Conservation (phyloP, 1,140 invertebrate genomes). For the Phocides pigmalion region DNA sequence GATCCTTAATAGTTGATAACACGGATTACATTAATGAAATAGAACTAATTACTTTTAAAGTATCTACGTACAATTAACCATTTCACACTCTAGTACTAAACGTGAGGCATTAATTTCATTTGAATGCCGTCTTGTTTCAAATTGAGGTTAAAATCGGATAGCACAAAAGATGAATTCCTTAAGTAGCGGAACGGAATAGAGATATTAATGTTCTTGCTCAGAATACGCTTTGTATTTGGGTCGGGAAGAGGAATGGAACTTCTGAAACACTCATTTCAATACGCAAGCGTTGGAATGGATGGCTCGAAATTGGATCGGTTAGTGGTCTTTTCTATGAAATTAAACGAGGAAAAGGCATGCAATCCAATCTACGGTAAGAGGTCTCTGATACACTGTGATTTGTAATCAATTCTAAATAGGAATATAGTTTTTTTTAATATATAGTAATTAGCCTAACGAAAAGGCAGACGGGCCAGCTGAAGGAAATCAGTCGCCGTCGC, state of each 20-base stretch:
- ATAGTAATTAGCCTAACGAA: no score
- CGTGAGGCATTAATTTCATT: constrained; percentile 19
- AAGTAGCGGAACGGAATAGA: constrained; percentile 29
- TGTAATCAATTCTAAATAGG: no score
- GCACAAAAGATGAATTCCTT: constrained; percentile 33
- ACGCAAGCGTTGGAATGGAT: constrained; percentile 19
- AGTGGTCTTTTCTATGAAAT: background rate
- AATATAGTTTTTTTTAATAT: no score
- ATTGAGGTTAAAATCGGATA: constrained; percentile 31
- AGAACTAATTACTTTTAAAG: constrained; percentile 19
- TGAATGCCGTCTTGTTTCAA: constrained; percentile 16
- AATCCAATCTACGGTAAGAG: no score
- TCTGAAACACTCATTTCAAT: constrained; percentile 17
- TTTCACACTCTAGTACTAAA: constrained; percentile 13
- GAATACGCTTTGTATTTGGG: constrained; percentile 29
- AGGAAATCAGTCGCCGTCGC: no score
- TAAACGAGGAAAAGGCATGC: no score
- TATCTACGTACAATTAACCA: constrained; percentile 1
- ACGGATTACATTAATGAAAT: no score
- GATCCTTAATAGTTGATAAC: no score
- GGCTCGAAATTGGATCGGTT: background rate
- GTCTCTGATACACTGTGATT: no score
- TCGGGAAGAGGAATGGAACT: constrained; percentile 27
- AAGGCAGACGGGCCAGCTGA: no score
- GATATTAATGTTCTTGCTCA: constrained; percentile 30